A percentile compares a stretch with the other conserved stretches of the same genome.
phyloP scores from a whole-genome alignment of 1,140 invertebrate genomes.

The Melitaea cinxia region DNA sequence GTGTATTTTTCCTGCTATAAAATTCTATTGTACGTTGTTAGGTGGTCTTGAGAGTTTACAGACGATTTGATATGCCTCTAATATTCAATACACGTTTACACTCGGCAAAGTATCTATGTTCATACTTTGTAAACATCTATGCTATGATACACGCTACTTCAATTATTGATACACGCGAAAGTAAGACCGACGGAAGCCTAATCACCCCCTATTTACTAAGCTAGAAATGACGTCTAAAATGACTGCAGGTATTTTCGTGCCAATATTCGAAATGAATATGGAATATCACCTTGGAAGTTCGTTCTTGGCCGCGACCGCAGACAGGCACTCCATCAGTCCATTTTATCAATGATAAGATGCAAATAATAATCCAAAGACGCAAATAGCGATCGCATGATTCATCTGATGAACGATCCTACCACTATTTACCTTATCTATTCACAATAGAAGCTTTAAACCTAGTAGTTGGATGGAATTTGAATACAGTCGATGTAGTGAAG shows the following conservation, averaged over 20 bases:
- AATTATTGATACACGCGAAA: constrained; percentile 47
- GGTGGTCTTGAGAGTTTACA: constrained; percentile 38
- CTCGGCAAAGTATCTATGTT: constrained; percentile 22
- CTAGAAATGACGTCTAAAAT: constrained; percentile 42
- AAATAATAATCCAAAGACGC: constrained; percentile 37
- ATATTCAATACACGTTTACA: constrained; percentile 35
- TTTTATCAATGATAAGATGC: constrained; percentile 25
- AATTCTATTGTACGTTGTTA: constrained; percentile 44
- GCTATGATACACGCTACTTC: constrained; percentile 36
- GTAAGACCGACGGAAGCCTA: constrained; percentile 40
- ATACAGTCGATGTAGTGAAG: constrained; percentile 57
- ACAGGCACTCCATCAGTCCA: not conserved
- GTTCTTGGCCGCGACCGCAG: not conserved
- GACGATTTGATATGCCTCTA: constrained; percentile 39
- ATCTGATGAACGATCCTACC: constrained; percentile 45
- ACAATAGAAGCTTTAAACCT: constrained; percentile 49
- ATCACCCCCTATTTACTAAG: constrained; percentile 42
- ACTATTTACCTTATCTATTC: constrained; percentile 73
- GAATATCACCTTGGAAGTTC: constrained; percentile 10
- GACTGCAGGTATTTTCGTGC: constrained; percentile 37
- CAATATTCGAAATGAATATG: constrained; percentile 40
- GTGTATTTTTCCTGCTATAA: constrained; percentile 41
- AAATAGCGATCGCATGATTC: constrained; percentile 46
- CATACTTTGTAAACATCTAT: constrained; percentile 25
- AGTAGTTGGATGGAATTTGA: constrained; percentile 65